Evolutionary conservation across 2,113 vertebrate species (phyloP).

Genomic region (Hiodon alosoides): DNA sequence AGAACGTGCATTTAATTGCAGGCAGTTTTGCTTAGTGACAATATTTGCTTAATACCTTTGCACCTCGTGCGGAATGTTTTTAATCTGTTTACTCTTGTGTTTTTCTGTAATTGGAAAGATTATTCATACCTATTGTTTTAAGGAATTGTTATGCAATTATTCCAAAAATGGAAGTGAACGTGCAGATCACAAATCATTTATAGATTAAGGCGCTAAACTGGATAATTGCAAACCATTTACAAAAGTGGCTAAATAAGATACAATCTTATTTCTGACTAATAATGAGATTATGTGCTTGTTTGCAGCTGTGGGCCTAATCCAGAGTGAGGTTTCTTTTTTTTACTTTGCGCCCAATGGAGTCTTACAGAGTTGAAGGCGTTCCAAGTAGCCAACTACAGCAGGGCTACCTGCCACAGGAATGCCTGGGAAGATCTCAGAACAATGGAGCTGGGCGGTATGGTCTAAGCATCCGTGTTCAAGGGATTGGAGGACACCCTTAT

Average conservation of each 20-base stretch:
- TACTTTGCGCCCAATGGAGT: constrained; percentile 73
- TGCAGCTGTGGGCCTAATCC: constrained; percentile 53
- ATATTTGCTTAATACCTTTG: no score
- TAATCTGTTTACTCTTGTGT: no score
- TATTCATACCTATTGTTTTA: no score
- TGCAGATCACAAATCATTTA: no score
- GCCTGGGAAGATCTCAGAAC: constrained; percentile 48
- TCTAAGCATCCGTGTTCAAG: constrained; percentile 93
- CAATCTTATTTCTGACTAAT: constrained; percentile 39
- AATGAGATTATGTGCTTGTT: constrained; percentile 45
- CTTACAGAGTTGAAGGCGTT: constrained; percentile 70
- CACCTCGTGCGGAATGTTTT: no score
- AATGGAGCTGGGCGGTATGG: constrained; percentile 77
- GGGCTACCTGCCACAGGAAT: constrained; percentile 51
- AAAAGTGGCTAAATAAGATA: constrained; percentile 29
- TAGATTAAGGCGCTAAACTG: not conserved
- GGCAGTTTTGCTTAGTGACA: no score
- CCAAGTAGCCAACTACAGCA: constrained; percentile 62
- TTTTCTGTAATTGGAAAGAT: no score
- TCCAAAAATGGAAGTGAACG: no score
- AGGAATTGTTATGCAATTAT: no score
- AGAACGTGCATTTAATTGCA: no score
- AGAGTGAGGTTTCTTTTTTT: constrained; percentile 54
- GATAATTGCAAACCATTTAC: constrained; percentile 29
- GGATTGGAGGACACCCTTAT: constrained; percentile 92